Percentiles rank a stretch among this genome's conserved stretches.
phyloP scores from a whole-genome alignment of 2,113 vertebrate species.

The Romanogobio albipinnatus region DNA sequence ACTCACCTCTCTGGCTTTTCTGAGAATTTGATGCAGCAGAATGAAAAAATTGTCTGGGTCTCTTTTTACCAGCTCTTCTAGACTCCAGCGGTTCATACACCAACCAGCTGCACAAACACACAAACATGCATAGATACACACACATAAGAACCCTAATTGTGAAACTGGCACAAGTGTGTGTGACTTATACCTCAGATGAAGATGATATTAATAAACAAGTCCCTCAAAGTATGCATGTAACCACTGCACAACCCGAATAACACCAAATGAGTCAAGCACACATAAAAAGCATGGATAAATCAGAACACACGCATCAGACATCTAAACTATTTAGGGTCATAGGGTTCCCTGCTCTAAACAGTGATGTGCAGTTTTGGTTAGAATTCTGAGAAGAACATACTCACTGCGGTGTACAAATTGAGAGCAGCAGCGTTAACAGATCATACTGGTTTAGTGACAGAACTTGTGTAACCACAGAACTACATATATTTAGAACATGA shows the following conservation, averaged over 20 bases:
- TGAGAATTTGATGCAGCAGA: slow-evolving; percentile 91
- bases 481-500: not conserved
- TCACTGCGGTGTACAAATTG: not conserved
- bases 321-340: not conserved
- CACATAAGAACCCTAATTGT: not conserved
- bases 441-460: not conserved
- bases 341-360: not conserved
- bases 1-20: slow-evolving; percentile 87
- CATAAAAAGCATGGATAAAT: not conserved
- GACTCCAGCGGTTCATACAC: slow-evolving; percentile 96
- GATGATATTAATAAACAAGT: slow-evolving; percentile 16
- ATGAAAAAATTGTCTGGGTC: slow-evolving; percentile 91
- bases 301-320: not conserved
- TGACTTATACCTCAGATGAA: not conserved
- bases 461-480: not conserved
- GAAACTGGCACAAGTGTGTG: not conserved
- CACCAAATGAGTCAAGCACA: not conserved
- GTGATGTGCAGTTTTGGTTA: not conserved
- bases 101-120: slow-evolving; percentile 74
- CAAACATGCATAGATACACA: slow-evolving; percentile 45
- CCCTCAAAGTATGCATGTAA: not conserved
- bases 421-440: not conserved
- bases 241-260: not conserved
- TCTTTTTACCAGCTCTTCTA: slow-evolving; percentile 93
- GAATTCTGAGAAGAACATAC: not conserved